Percentiles rank a stretch among this genome's conserved stretches.
Conservation (phyloP, 2,888 invertebrate species). For the Noctuana brunneofusca region DNA sequence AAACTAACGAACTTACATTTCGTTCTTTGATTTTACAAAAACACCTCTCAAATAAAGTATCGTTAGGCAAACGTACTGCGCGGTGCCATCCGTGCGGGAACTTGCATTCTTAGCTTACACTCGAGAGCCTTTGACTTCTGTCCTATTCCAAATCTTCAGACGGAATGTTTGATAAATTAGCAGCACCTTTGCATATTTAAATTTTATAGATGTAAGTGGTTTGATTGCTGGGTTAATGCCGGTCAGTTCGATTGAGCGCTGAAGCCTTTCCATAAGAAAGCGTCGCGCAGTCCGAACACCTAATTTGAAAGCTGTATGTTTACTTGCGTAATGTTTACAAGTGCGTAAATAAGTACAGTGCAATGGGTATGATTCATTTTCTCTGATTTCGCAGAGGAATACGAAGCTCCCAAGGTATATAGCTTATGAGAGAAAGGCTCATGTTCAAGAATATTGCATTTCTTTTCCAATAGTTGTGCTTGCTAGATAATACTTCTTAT, state of each 20-base stretch:
- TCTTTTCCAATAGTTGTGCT: slow-evolving; percentile 33
- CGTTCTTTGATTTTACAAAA: slow-evolving; percentile 42
- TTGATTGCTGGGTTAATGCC: not conserved
- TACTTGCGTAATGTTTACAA: slow-evolving; percentile 44
- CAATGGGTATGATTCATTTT: slow-evolving; percentile 67
- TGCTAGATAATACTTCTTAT: slow-evolving; percentile 32
- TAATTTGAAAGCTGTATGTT: slow-evolving; percentile 8
- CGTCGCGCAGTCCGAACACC: slow-evolving; percentile 3
- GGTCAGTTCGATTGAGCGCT: not conserved
- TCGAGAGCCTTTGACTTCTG: slow-evolving; percentile 7
- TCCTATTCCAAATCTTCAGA: slow-evolving; percentile 32
- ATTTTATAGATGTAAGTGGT: not conserved
- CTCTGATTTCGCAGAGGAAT: slow-evolving; percentile 79
- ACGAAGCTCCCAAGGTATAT: slow-evolving; percentile 62
- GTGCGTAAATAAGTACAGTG: slow-evolving; percentile 44
- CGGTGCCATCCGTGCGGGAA: slow-evolving; percentile 24
- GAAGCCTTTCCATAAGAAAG: slow-evolving; percentile 14
- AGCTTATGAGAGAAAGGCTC: slow-evolving; percentile 32
- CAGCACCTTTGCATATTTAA: slow-evolving; percentile 23
- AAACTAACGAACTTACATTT: slow-evolving; percentile 38
- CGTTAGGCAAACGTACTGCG: slow-evolving; percentile 35
- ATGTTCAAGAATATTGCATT: slow-evolving; percentile 37
- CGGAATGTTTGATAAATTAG: slow-evolving; percentile 29
- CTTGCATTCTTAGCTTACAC: slow-evolving; percentile 26
- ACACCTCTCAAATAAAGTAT: slow-evolving; percentile 11